Conservation (phyloP, 2,888 invertebrate species). For the Saturnia pavonia region DNA sequence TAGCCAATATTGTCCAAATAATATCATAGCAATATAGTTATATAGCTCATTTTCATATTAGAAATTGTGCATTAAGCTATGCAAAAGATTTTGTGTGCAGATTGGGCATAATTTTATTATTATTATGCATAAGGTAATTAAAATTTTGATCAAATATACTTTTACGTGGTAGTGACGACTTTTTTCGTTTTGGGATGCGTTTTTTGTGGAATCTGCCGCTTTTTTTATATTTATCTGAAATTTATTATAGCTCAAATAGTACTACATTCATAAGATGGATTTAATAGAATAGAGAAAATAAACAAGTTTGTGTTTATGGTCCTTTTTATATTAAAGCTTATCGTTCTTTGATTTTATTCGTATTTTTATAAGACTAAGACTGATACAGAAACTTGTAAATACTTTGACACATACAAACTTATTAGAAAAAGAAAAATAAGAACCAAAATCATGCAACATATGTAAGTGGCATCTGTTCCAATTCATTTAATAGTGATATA, state of each 20-base stretch:
- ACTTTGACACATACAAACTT: neutral
- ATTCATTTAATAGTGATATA: too few relatives aligned
- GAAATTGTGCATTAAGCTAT: constrained; percentile 6
- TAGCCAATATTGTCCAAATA: constrained; percentile 1
- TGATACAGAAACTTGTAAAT: neutral
- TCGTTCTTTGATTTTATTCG: neutral
- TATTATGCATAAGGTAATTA: neutral
- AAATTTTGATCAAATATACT: constrained; percentile 16
- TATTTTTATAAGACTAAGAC: neutral
- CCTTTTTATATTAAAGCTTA: neutral
- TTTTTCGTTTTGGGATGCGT: constrained; percentile 7
- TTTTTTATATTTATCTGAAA: constrained; percentile 14
- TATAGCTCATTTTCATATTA: neutral
- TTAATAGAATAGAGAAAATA: neutral
- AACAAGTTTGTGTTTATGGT: neutral
- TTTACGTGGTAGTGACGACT: constrained; percentile 1
- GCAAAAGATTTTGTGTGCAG: neutral
- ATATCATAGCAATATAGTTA: neutral
- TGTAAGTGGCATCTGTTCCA: too few relatives aligned
- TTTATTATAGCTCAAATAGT: neutral
- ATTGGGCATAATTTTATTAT: neutral
- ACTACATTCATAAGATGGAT: neutral
- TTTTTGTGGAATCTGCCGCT: neutral
- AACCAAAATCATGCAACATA: too few relatives aligned
- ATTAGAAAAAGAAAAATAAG: neutral